These are phyloP conservation scores for Mionectes olivaceus DNA, from an alignment of 2,797 vertebrate species.

Conservation along the genomic window DNA sequence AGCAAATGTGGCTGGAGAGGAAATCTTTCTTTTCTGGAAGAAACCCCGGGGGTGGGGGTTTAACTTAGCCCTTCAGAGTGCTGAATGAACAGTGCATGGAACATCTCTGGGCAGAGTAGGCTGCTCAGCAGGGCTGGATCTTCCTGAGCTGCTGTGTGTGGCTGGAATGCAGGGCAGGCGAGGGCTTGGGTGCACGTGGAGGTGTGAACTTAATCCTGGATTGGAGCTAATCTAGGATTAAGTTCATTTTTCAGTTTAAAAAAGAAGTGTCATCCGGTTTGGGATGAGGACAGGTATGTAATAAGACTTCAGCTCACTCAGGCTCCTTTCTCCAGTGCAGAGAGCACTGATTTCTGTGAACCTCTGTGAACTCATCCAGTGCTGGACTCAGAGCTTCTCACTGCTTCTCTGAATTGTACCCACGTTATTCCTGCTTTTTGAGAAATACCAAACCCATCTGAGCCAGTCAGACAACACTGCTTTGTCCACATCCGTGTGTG, in stretches of 20 bases:
- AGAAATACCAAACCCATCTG: neutral
- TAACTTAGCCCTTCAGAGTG: neutral
- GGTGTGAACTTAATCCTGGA: neutral
- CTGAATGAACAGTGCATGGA: neutral
- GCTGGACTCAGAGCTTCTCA: neutral
- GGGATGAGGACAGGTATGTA: neutral
- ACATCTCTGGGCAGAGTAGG: accelerated
- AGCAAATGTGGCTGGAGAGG: neutral
- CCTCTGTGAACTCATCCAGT: neutral
- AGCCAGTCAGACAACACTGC: neutral
- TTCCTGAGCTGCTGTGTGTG: neutral
- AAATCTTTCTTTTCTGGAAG: neutral
- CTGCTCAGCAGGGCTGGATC: neutral
- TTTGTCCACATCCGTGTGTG: neutral
- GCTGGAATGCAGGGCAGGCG: neutral
- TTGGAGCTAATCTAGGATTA: neutral
- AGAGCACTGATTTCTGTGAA: neutral
- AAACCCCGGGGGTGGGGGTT: neutral
- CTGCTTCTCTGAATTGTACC: neutral
- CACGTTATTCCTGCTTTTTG: accelerated
- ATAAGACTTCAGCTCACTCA: neutral
- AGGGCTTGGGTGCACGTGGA: neutral
- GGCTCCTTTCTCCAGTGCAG: neutral
- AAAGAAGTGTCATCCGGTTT: neutral
- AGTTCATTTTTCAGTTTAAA: neutral